phyloP scores from a whole-genome alignment of 2,797 vertebrate genomes.

The Mycteria americana region DNA sequence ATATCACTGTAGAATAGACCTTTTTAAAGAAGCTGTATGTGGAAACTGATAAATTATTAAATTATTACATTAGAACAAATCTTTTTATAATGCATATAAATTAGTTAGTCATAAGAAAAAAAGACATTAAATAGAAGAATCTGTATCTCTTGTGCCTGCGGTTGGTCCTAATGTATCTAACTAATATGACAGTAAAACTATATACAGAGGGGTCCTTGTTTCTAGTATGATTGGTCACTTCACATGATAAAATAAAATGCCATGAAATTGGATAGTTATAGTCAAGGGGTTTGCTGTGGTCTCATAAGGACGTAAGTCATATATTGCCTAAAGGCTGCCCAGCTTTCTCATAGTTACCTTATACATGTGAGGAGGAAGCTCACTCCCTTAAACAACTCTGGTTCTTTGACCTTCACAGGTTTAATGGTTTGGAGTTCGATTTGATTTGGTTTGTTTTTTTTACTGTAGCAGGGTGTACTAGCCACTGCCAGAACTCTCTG shows the following conservation, averaged over 20 bases:
- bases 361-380: not conserved
- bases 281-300: not conserved
- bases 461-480: not conserved
- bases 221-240: not conserved
- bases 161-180: not conserved
- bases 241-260: not conserved
- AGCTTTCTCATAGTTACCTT: not conserved
- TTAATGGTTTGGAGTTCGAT: not conserved
- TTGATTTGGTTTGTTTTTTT: not conserved
- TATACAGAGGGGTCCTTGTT: not conserved
- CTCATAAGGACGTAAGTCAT: not conserved
- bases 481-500: not conserved
- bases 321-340: not conserved
- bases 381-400: not conserved
- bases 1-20: not conserved
- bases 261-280: not conserved
- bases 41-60: not conserved
- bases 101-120: not conserved
- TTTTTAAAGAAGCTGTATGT: not conserved
- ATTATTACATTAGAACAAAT: not conserved
- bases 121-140: not conserved
- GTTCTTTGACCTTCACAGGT: not conserved
- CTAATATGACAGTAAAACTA: not conserved
- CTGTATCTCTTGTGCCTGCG: fast-evolving
- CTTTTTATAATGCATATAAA: not conserved